Evolutionary conservation across 2,888 invertebrate species (phyloP).

Genomic region (Drosophila phalerata): DNA sequence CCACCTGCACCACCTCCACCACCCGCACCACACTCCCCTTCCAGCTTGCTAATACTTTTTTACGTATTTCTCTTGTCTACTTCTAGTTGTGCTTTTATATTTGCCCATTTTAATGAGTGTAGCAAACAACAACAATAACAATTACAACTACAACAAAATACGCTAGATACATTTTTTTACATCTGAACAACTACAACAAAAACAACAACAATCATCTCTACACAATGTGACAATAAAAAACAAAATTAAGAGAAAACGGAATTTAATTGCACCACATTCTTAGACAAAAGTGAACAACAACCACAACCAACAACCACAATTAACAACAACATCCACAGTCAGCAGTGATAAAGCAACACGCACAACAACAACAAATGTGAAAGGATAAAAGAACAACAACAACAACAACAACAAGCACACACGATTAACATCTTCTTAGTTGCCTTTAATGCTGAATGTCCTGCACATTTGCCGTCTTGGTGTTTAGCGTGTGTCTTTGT

Average conservation of each 20-base stretch:
- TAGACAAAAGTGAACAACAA: slow-evolving; percentile 24
- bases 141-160: slow-evolving; percentile 33
- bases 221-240: slow-evolving; percentile 78
- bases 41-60: slow-evolving; percentile 75
- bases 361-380: slow-evolving; percentile 33
- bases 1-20: slow-evolving; percentile 10
- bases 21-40: slow-evolving; percentile 26
- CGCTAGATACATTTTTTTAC: slow-evolving; percentile 56
- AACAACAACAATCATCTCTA: slow-evolving; percentile 50
- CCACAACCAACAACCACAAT: slow-evolving; percentile 33
- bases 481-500: slow-evolving; percentile 43
- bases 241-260: slow-evolving; percentile 42
- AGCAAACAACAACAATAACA: slow-evolving; percentile 62
- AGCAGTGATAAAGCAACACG: slow-evolving; percentile 37
- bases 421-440: slow-evolving; percentile 42
- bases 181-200: slow-evolving; percentile 49
- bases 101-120: slow-evolving; percentile 79
- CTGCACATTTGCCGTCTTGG: slow-evolving; percentile 55
- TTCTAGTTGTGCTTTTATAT: slow-evolving; percentile 79
- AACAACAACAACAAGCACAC: slow-evolving; percentile 33
- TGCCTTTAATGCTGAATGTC: slow-evolving; percentile 52
- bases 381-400: slow-evolving; percentile 15
- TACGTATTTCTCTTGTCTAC: slow-evolving; percentile 76
- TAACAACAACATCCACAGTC: slow-evolving; percentile 30
- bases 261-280: slow-evolving; percentile 66